phyloP scores from a whole-genome alignment of 2,888 invertebrate genomes.

The Nomada ferruginata region DNA sequence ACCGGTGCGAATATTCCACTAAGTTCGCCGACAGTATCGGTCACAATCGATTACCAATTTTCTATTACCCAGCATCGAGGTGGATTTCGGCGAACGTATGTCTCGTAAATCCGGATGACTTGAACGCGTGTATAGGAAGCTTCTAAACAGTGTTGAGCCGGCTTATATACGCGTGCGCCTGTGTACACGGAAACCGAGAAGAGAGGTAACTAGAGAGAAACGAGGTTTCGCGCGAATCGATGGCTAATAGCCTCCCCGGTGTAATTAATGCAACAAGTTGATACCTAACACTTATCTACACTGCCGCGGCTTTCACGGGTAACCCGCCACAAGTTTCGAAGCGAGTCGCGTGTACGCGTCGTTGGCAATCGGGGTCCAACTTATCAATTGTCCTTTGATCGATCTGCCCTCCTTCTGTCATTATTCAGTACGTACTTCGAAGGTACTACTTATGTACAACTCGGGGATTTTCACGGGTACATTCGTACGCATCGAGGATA shows the following conservation, averaged over 20 bases:
- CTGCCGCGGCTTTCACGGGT: constrained; percentile 68
- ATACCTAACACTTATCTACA: constrained; percentile 82
- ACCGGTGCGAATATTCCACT: too few species aligned
- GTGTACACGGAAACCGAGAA: constrained; percentile 67
- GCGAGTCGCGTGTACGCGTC: constrained; percentile 51
- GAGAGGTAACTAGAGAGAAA: constrained; percentile 74
- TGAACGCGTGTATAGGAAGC: constrained; percentile 40
- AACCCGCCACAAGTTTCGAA: constrained; percentile 67
- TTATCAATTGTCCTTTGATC: constrained; percentile 16
- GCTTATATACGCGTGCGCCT: constrained; percentile 40
- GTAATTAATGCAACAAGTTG: constrained; percentile 85
- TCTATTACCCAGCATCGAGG: background rate
- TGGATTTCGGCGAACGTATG: constrained; percentile 9
- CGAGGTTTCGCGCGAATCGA: constrained; percentile 81
- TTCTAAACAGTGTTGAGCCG: constrained; percentile 23
- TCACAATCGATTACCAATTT: background rate
- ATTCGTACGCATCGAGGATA: background rate
- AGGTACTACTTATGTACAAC: background rate
- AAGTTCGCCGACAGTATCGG: too few species aligned
- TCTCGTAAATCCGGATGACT: constrained; percentile 51
- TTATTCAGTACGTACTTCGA: background rate
- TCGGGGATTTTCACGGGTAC: background rate
- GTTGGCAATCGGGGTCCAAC: constrained; percentile 36
- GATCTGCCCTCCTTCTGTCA: background rate
- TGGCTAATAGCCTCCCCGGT: constrained; percentile 82